A percentile compares a stretch with the other conserved stretches of the same genome.
Conservation (phyloP, 2,113 vertebrate species). For the Hemichromis elongatus region DNA sequence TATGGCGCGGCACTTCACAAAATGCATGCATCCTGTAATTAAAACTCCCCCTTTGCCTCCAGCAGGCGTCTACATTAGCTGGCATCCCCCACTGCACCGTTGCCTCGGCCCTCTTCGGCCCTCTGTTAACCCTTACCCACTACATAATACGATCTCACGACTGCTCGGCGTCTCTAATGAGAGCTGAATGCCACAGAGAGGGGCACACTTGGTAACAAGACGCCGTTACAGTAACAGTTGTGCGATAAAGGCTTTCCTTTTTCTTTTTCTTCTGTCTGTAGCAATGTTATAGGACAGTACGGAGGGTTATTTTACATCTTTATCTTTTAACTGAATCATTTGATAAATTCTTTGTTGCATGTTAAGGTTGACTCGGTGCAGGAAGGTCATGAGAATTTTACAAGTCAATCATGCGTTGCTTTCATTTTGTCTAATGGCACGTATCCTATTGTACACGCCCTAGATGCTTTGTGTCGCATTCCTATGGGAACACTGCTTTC, state of each 20-base stretch:
- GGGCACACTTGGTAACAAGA: constrained; percentile 39
- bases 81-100: constrained; percentile 26
- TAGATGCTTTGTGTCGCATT: not conserved
- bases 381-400: not conserved
- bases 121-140: not conserved
- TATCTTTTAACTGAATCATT: not conserved
- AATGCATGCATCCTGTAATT: constrained; percentile 80
- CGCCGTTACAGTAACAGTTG: not conserved
- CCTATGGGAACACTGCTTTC: not conserved
- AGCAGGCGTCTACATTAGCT: constrained; percentile 59
- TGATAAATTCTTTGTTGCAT: not conserved
- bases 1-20: constrained; percentile 70
- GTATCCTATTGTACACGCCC: not conserved
- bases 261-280: not conserved
- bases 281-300: not conserved
- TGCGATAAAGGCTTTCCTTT: not conserved
- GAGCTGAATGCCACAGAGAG: constrained; percentile 45
- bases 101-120: constrained; percentile 1
- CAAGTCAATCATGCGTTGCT: not conserved
- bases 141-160: constrained; percentile 61
- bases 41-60: constrained; percentile 63
- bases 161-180: constrained; percentile 66
- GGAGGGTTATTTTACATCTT: not conserved
- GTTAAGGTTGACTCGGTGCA: not conserved
- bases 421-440: not conserved